These are phyloP conservation scores for Azemiops feae DNA, from an alignment of 2,113 vertebrate species.

Conservation along the genomic window DNA sequence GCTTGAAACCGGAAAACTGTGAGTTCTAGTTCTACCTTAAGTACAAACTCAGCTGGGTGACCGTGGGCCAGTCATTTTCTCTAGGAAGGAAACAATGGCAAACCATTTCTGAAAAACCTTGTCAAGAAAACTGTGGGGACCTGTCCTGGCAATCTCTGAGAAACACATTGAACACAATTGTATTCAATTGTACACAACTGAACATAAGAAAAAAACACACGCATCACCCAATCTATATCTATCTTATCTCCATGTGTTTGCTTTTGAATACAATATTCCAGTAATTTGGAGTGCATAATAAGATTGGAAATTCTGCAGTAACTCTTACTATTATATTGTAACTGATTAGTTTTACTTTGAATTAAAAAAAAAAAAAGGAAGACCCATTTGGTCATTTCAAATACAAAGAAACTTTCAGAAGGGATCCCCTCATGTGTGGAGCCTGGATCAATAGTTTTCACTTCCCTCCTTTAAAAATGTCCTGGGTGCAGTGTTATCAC, in stretches of 20 bases:
- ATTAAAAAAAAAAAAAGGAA: not conserved
- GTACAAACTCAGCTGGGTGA: no score
- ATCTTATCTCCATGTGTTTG: not conserved
- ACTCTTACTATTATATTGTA: not conserved
- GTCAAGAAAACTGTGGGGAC: no score
- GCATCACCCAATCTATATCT: not conserved
- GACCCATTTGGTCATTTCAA: not conserved
- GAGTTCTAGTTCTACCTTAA: no score
- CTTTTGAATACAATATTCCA: not conserved
- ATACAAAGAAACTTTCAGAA: not conserved
- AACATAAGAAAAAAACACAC: no score
- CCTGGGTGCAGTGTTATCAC: not conserved
- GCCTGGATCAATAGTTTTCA: not conserved
- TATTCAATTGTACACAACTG: no score
- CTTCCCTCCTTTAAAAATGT: not conserved
- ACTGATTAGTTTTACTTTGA: not conserved
- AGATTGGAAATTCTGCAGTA: not conserved
- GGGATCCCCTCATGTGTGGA: not conserved
- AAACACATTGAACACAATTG: no score
- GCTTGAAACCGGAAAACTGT: no score
- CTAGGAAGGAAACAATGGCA: no score
- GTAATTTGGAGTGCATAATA: not conserved
- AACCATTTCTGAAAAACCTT: no score
- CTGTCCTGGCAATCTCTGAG: no score
- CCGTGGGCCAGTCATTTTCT: no score